Base-by-base conservation (phyloP, 2,797 vertebrate species). In the Synaphobranchus kaupii region DNA sequence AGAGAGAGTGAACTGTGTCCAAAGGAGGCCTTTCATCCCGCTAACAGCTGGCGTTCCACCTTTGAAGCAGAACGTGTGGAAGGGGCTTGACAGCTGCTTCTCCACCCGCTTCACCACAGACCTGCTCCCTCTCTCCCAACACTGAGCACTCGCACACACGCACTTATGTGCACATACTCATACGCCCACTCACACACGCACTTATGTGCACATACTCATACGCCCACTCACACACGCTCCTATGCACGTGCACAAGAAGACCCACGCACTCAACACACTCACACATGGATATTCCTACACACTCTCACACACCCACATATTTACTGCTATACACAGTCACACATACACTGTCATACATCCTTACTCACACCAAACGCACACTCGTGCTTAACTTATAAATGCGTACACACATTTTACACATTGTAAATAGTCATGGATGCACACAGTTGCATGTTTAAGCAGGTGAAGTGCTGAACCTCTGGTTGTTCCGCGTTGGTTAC, bases 241-340 rank as follows among this genome's bases (percentile, higher is more conserved):
- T 91, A 89, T 93, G 94, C 94, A 94, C 94, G 93, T 91, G 93
- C 92, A 94, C 94, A 94, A 94, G 94, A 93, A 93, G 94, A 95
- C 95, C 95, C 94, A 93, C 93, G 94, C 95, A 95, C 95, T 13
- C 17, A 50, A 2, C 50, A 66, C 56, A 66, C 89, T 60, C 31
- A 10, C 50, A 22, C 52, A 34, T 0, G 66, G 8, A 91, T 31
- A 81, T 17, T 66, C 56, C n/a, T 20, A 60, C 54, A 68, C 12
- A 83, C 78, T 63, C 56, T 68, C n/a, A 54, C 85, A 86, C 17
- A 73, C 47, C 2, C 39, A 2, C 39, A 39, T 39, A 39, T 39
- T 39, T 39, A 39, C 39, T 39, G 1, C 39, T 56, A 13, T 56
- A 15, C 54, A 54, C 52, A 54, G 0, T 2, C 52, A 54, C 52